Conservation (phyloP, 2,113 vertebrate genomes). For the Calyptommatus sinebrachiatus region DNA sequence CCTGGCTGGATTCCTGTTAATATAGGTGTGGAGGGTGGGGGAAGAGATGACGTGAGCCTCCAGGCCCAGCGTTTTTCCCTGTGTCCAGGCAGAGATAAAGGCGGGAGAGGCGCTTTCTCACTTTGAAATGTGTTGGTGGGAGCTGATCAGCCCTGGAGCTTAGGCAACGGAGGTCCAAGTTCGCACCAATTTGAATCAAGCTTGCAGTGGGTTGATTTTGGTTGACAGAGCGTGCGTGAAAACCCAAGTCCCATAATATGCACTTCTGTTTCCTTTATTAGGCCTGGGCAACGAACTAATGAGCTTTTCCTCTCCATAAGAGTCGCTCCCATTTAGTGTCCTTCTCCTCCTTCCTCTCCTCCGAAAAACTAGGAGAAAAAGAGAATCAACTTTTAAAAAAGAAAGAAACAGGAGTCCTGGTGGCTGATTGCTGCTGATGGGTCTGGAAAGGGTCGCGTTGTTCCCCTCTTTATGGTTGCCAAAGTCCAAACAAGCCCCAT, state of each 20-base stretch:
- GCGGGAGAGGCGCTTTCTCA: not conserved
- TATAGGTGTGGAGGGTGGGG: not conserved
- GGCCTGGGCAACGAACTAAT: conserved; percentile 88
- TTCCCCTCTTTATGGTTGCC: not conserved
- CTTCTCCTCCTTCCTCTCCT: conserved; percentile 34
- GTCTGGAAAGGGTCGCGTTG: not conserved
- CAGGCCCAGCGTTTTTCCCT: not conserved
- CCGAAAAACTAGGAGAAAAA: conserved; percentile 73
- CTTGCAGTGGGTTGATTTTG: conserved; percentile 78
- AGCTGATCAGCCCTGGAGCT: not conserved
- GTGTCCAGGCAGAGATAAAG: not conserved
- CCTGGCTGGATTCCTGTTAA: not conserved
- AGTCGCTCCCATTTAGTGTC: conserved; percentile 91
- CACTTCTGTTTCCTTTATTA: conserved; percentile 89
- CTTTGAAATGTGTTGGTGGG: not conserved
- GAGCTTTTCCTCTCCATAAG: conserved; percentile 82
- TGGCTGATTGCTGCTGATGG: too few relatives aligned
- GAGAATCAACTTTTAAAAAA: not conserved
- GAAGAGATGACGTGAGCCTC: not conserved
- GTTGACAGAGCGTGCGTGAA: conserved; percentile 88
- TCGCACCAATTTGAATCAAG: conserved; percentile 80
- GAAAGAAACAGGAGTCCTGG: too few relatives aligned
- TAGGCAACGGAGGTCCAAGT: conserved; percentile 61
- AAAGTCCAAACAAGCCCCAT: not conserved
- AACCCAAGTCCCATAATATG: conserved; percentile 87